Conservation (phyloP, 2,113 vertebrate species). For the Lophius piscatorius region DNA sequence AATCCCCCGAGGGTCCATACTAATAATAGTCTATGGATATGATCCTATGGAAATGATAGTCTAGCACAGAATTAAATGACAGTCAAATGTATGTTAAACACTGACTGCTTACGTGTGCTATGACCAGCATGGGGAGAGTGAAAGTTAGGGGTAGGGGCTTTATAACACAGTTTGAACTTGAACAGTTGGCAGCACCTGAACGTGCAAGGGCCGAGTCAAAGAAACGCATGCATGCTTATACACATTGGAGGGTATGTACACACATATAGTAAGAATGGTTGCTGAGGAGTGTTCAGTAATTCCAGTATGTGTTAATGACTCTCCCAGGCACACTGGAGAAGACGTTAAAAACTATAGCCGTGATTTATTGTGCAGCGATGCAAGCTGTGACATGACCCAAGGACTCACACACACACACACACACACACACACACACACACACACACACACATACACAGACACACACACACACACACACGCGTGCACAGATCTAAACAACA, state of each 20-base stretch:
- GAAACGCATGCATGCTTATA: constrained; percentile 26
- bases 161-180: constrained; percentile 30
- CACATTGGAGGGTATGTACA: constrained; percentile 30
- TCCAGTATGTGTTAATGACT: constrained; percentile 77
- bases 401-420: constrained; percentile 46
- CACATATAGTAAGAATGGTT: constrained; percentile 48
- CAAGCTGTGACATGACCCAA: constrained; percentile 74
- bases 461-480: constrained; percentile 8
- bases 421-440: constrained; percentile 3
- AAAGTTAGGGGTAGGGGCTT: constrained; percentile 17
- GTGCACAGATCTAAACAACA: constrained; percentile 11
- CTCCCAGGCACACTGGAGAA: constrained; percentile 73
- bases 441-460: constrained; percentile 12
- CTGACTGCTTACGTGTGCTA: constrained; percentile 26
- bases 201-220: constrained; percentile 30
- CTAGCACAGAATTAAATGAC: constrained; percentile 70
- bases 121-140: neutral
- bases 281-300: constrained; percentile 70
- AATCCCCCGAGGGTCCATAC: constrained; percentile 59
- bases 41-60: constrained; percentile 66
- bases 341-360: constrained; percentile 70
- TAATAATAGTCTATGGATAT: constrained; percentile 71
- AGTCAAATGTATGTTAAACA: constrained; percentile 71
- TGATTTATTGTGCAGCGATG: constrained; percentile 74
- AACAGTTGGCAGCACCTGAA: constrained; percentile 52